phyloP scores from a whole-genome alignment of 1,140 invertebrate genomes.

The Drosophila mayri region DNA sequence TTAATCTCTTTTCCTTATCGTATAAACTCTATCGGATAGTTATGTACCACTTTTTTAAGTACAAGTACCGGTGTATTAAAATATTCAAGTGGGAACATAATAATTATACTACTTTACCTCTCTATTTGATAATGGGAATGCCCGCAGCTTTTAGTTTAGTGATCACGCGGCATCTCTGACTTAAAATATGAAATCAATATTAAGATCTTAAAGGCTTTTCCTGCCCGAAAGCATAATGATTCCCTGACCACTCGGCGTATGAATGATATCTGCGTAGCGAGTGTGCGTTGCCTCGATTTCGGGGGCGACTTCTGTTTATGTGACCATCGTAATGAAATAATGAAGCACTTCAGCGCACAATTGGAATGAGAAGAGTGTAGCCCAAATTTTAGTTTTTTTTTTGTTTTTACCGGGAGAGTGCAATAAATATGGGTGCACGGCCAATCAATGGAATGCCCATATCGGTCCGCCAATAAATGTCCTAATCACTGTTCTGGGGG shows the following conservation, averaged over 20 bases:
- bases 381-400: slow-evolving; percentile 2
- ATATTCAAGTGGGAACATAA: slow-evolving; percentile 18
- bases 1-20: slow-evolving; percentile 21
- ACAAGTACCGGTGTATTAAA: slow-evolving; percentile 3
- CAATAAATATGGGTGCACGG: slow-evolving; percentile 46
- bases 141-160: neutral
- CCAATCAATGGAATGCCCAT: slow-evolving; percentile 21
- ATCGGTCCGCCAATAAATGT: slow-evolving; percentile 62
- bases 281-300: slow-evolving; percentile 3
- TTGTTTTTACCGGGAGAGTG: slow-evolving; percentile 9
- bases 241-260: slow-evolving; percentile 28
- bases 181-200: slow-evolving; percentile 1
- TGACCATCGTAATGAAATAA: slow-evolving; percentile 40
- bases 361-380: slow-evolving; percentile 27
- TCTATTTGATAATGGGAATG: neutral
- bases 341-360: slow-evolving; percentile 39
- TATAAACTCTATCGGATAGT: neutral
- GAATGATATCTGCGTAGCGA: slow-evolving; percentile 27
- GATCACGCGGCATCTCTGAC: slow-evolving; percentile 9
- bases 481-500: slow-evolving; percentile 53
- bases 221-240: slow-evolving; percentile 6
- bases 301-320: slow-evolving; percentile 43
- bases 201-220: slow-evolving; percentile 22
- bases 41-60: neutral
- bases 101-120: slow-evolving; percentile 22